These are phyloP conservation scores for Hirudinaria manillensis DNA, from an alignment of 2,888 invertebrate genomes.

Conservation along the genomic window DNA sequence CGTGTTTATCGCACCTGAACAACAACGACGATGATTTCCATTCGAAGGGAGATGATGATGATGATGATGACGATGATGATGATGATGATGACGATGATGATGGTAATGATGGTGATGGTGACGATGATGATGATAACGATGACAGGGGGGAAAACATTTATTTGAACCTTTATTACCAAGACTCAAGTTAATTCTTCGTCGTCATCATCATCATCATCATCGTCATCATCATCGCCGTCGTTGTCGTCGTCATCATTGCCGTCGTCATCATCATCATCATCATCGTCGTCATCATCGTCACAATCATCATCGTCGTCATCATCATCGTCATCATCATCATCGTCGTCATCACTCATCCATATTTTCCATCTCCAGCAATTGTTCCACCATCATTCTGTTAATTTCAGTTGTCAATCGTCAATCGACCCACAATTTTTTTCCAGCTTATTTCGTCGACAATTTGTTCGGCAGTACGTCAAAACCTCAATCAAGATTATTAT, in stretches of 20 bases:
- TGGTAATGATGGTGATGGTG: not conserved
- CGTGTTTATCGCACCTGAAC: not conserved
- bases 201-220: constrained; percentile 29
- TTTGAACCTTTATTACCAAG: too few species aligned
- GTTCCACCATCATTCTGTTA: too few species aligned
- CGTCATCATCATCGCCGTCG: constrained; percentile 26
- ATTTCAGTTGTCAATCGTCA: too few species aligned
- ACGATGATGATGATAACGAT: not conserved
- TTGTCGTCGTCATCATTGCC: constrained; percentile 24
- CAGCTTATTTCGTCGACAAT: too few species aligned
- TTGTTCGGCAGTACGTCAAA: too few species aligned
- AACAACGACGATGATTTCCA: not conserved
- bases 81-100: not conserved
- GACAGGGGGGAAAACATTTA: not conserved
- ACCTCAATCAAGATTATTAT: too few species aligned
- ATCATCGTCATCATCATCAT: constrained; percentile 27
- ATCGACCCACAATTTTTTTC: too few species aligned
- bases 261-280: constrained; percentile 26
- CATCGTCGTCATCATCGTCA: constrained; percentile 28
- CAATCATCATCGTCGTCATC: constrained; percentile 28
- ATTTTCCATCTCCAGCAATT: too few species aligned
- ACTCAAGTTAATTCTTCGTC: not conserved
- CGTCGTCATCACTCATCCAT: constrained; percentile 2
- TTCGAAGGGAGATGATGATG: not conserved
- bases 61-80: not conserved